Evolutionary conservation across 2,888 invertebrate species (phyloP).

Genomic region (Fragum sueziense): DNA sequence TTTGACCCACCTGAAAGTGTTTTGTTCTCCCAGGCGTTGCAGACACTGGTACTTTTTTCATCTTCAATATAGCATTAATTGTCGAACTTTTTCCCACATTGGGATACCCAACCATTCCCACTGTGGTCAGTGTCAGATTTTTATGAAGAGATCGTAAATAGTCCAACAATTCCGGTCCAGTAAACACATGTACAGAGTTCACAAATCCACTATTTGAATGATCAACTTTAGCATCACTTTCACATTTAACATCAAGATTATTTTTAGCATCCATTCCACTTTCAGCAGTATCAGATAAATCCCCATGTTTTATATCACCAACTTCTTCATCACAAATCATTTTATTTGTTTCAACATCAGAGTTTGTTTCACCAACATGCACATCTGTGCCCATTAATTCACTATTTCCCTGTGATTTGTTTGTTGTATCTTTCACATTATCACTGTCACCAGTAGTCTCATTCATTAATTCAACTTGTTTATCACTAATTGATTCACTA

Average conservation of each 20-base stretch:
- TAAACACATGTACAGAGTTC: slow-evolving; percentile 52
- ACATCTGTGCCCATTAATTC: slow-evolving; percentile 5
- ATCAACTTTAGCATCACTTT: neutral
- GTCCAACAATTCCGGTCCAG: slow-evolving; percentile 70
- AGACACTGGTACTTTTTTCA: slow-evolving; percentile 93
- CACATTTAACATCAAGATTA: neutral
- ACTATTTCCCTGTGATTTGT: neutral
- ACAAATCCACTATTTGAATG: neutral
- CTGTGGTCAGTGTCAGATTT: slow-evolving; percentile 85
- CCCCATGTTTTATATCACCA: neutral
- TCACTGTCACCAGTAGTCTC: neutral
- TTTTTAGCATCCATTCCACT: neutral
- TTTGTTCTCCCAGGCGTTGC: slow-evolving; percentile 99
- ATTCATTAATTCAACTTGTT: neutral
- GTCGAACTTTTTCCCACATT: slow-evolving; percentile 99
- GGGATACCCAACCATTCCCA: slow-evolving; percentile 96
- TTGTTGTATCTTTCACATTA: neutral
- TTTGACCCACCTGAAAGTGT: slow-evolving; percentile 93
- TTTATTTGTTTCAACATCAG: neutral
- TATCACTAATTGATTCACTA: neutral
- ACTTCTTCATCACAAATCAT: neutral
- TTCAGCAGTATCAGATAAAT: neutral
- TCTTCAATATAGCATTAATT: slow-evolving; percentile 94
- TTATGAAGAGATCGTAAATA: slow-evolving; percentile 65
- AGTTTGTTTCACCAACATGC: neutral